Base-by-base conservation (phyloP, 2,797 vertebrate species). In the Calcarius lapponicus region DNA sequence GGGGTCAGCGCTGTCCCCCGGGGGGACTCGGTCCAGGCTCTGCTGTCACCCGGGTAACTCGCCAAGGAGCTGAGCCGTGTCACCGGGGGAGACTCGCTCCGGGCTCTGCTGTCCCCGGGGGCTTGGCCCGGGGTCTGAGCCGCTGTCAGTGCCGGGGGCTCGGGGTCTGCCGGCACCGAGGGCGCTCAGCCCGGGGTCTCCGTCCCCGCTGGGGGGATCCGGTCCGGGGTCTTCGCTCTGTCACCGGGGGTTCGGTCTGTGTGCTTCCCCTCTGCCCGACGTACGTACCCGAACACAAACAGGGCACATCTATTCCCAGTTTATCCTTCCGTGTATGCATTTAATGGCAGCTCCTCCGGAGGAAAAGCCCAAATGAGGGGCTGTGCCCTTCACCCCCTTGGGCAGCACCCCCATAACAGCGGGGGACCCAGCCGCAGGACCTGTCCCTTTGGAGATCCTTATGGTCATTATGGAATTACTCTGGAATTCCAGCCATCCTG, bases 231-330 rank as follows among this genome's bases (percentile, higher is more conserved):
- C 48, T 69, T 25, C 10, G 28, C 40, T 54, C 29, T 65, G 36
- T 25, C 51, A 11, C 50, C 32, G 10, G 16, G 7, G 32, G 10
- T 65, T 84, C 67, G 4, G 6, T 69, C 22, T 1, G 4, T 17
- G 25, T 4, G 1, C 40, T 42, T 40, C 34, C 20, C 20, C 34
- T 24, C 17, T 45, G 29, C n/a, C 67, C n/a, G 15, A 2, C 17
- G 3, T 7, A 0, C 2, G 1, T 9, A 17, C 6, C 48, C n/a
- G 6, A 2, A 1, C 4, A 9, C 14, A 29, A 7, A 9, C 0
- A 13, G 51, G 1, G 31, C 31, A 0, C 26, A 0, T 11, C 2
- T 1, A 7, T 43, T 38, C 32, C 12, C 24, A 3, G 31, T 2
- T 3, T 11, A 1, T 10, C 7, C 47, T 29, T 26, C 8, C 5